Percentiles rank a stretch among this genome's conserved stretches.
Conservation (phyloP, 2,113 vertebrate genomes). For the Mola mola region DNA sequence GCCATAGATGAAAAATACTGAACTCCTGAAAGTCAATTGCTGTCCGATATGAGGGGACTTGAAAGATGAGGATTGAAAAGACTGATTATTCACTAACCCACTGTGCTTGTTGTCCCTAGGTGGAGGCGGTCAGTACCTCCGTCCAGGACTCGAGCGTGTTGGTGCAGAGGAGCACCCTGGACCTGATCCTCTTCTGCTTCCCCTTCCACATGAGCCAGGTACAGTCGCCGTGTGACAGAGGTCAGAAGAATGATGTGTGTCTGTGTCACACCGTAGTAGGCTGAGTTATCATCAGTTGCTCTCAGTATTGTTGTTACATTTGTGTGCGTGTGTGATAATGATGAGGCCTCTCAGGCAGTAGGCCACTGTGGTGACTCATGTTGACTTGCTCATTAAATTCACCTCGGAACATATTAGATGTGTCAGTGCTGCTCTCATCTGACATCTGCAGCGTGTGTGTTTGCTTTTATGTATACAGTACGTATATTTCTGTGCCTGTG, state of each 20-base stretch:
- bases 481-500: background rate
- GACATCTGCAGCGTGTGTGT: background rate
- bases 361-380: too few species aligned
- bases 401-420: slow-evolving; percentile 11
- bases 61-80: too few species aligned
- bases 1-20: too few species aligned
- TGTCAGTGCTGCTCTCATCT: slow-evolving; percentile 4
- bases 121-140: slow-evolving; percentile 97
- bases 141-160: slow-evolving; percentile 98
- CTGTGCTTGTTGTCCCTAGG: slow-evolving; percentile 78
- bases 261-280: too few species aligned
- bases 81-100: too few species aligned
- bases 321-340: too few species aligned
- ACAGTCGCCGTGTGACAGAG: slow-evolving; percentile 23
- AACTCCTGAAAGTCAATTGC: too few species aligned
- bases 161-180: slow-evolving; percentile 96
- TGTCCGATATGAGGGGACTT: too few species aligned
- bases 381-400: slow-evolving; percentile 24
- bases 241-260: background rate
- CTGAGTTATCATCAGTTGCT: too few species aligned
- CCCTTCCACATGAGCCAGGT: slow-evolving; percentile 99
- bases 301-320: too few species aligned
- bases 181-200: slow-evolving; percentile 98
- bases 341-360: too few species aligned
- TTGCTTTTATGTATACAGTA: too few species aligned